Evolutionary conservation across 2,888 invertebrate species (phyloP), one percentile per base, ranked within the genome.

Genomic region (Nemoura dubitans): DNA sequence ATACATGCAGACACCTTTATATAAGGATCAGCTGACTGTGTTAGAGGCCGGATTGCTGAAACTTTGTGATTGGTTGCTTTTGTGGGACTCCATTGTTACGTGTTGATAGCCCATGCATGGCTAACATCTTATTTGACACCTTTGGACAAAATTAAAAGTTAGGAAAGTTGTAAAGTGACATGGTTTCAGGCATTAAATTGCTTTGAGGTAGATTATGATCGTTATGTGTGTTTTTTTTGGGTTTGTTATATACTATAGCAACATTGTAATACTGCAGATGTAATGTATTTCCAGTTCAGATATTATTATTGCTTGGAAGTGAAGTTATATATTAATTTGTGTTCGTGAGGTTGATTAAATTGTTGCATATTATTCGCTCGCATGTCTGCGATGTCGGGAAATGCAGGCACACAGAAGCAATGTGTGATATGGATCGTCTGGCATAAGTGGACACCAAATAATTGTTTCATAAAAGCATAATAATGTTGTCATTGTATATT

Each of bases 401-500:
- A 36, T 36, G 36, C 36, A 36, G 36, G 36, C 10, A 36, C 5
- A 36, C 36, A 10, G 10, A 10, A 10, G 36, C 36, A 36, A 36
- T 36, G 36, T 36, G 36, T 21, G 59, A 59, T 59, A 59, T 1
- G 14, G 21, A 59, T 59, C 59, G 59, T 3, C 59, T 36, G 21
- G 59, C 21, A 59, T 59, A 59, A 59, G 59, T 59, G 59, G 59
- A 59, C 59, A 59, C 59, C 59, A 59, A 59, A 59, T 59, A 59
- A 59, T 81, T 29, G 27, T 81, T 81, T 81, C 81, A 29, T 81
- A 81, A 81, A 81, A 81, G 81, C 81, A 81, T 81, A 81, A 81
- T 81, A 81, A 81, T 81, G 81, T 81, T 81, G 81, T 81, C 81
- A 81, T 30, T 30, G 81, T 81, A 81, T 81, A 30, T 81, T 78